A percentile compares a stretch with the other conserved stretches of the same genome.
phyloP scores from a whole-genome alignment of 2,888 invertebrate species.

The Eulithis prunata region DNA sequence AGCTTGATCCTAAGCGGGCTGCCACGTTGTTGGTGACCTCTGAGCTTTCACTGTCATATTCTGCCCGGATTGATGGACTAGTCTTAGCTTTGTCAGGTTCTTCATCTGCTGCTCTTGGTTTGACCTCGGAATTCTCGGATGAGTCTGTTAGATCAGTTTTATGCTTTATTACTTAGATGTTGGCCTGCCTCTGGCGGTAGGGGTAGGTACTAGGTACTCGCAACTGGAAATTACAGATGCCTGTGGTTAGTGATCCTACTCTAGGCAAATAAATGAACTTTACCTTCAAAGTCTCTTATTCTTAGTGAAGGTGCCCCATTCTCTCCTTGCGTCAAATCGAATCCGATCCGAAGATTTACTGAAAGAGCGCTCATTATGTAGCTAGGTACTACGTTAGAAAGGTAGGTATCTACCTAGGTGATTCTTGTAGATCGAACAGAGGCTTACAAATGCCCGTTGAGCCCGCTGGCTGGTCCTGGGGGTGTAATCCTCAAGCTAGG shows the following conservation, averaged over 20 bases:
- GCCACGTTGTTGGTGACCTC: conserved; percentile 41
- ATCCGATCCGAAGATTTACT: conserved; percentile 68
- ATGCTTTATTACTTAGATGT: too few relatives aligned
- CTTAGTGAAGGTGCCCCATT: conserved; percentile 58
- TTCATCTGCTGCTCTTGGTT: conserved; percentile 44
- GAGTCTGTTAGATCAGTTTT: conserved; percentile 39
- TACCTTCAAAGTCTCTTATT: conserved; percentile 64
- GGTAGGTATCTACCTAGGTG: too few relatives aligned
- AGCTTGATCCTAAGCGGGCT: conserved; percentile 34
- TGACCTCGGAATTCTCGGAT: conserved; percentile 42
- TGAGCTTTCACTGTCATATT: conserved; percentile 47
- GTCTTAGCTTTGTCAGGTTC: conserved; percentile 11
- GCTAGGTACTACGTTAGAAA: too few relatives aligned
- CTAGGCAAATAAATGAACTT: conserved; percentile 2
- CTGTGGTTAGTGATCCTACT: neutral
- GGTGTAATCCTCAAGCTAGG: too few relatives aligned
- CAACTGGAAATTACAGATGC: neutral
- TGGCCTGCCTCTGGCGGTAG: too few relatives aligned
- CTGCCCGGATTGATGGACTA: conserved; percentile 43
- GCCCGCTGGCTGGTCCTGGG: neutral
- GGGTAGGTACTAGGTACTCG: too few relatives aligned
- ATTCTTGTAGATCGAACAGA: too few relatives aligned
- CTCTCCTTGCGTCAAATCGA: conserved; percentile 62
- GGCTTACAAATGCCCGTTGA: too few relatives aligned
- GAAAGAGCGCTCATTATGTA: conserved; percentile 44